Base-by-base conservation (phyloP, 2,797 vertebrate species). In the Sebastes ruberrimus region DNA sequence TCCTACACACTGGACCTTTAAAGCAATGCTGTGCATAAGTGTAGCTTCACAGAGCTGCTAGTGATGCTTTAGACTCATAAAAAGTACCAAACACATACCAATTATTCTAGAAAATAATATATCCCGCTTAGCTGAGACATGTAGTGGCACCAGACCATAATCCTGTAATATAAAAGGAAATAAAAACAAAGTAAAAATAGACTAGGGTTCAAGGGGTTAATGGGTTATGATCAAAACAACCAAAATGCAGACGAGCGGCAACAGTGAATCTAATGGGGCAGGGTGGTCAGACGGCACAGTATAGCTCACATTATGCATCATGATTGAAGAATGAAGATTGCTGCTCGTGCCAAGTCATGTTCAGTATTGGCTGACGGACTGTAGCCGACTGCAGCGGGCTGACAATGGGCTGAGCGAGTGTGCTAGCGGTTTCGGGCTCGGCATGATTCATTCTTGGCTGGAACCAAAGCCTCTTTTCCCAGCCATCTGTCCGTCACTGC, bases 401-500 rank as follows among this genome's bases (percentile, higher is more conserved):
- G 91, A 90, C 83, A 92, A 88, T 68, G 74, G 86, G 86, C 89
- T 52, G 81, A 84, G 88, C 28, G 25, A 86, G 81, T 73, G 85
- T 18, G 87, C 86, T 71, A 71, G 84, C 84, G 78, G 84, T 88
- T 91, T 89, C 72, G 66, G 69, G 69, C 76, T 84, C 76, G 87
- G 78, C 83, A 33, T 87, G 88, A 92, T 71, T 91, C 89, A 84
- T 55, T 89, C 80, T 88, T 88, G 87, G 90, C 86, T 85, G 71
- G 61, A 84, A 84, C 83, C 63, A 66, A 87, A 91, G 85, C 70
- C 55, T 77, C 59, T 78, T 87, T 76, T 80, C 18, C 25, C 78
- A 69, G 87, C 92, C 89, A 91, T 93, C 94, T 93, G 93, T 90
- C 91, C 86, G 69, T 95, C 93, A 93, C 82, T 78, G 90, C 86